Evolutionary conservation across 1,140 invertebrate species (phyloP).

Genomic region (Brachionus rotundiformis): DNA sequence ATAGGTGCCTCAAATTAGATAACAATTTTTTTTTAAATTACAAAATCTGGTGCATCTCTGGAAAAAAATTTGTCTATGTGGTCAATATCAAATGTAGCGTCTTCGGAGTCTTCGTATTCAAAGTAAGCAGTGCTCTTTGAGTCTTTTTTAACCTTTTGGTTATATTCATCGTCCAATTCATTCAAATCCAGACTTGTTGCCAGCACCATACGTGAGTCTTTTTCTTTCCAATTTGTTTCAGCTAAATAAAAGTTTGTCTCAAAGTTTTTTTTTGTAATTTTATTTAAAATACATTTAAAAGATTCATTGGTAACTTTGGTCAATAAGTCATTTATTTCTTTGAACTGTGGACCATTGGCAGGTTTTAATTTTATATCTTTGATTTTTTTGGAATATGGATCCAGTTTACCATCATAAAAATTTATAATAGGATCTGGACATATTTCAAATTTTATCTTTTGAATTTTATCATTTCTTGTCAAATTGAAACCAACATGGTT

Average conservation of each 20-base stretch:
- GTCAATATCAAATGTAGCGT: not conserved
- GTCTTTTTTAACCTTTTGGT: not conserved
- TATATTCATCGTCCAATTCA: slow-evolving; percentile 2
- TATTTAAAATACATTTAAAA: slow-evolving; percentile 49
- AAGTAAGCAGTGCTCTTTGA: not conserved
- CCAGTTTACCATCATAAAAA: slow-evolving; percentile 31
- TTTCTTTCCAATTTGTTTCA: slow-evolving; percentile 50
- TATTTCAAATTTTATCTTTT: not conserved
- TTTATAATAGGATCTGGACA: slow-evolving; percentile 12
- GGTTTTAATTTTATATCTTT: slow-evolving; percentile 30
- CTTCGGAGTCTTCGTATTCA: not conserved
- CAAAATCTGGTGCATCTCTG: slow-evolving; percentile 32
- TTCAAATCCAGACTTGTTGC: slow-evolving; percentile 28
- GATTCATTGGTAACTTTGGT: slow-evolving; percentile 14
- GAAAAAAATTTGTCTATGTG: not conserved
- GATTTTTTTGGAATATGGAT: slow-evolving; percentile 21
- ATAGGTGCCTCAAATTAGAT: no score
- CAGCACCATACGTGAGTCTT: not conserved
- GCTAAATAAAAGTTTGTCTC: not conserved
- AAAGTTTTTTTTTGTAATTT: no score
- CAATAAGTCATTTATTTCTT: not conserved
- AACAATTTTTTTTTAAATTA: slow-evolving; percentile 35
- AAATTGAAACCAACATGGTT: not conserved
- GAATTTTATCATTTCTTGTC: not conserved
- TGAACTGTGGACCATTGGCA: not conserved